Base-by-base conservation (phyloP, 2,797 vertebrate genomes). In the Ptychobarbus kaznakovi region DNA sequence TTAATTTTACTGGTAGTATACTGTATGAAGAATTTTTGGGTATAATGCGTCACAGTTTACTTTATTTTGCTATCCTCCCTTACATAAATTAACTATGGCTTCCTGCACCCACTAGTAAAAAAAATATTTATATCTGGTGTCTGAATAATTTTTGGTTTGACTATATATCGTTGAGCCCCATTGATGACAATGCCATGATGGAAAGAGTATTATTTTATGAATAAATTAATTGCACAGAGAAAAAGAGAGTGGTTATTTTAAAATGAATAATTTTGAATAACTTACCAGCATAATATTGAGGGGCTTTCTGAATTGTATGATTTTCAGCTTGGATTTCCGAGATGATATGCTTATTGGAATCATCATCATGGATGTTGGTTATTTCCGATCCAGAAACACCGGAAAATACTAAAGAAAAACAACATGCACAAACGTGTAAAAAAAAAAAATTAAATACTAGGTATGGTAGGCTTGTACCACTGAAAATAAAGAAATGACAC, bases 251-350 rank as follows among this genome's bases (percentile, higher is more conserved):
- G 1, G 9, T 42, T 35, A 49, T 18, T 79, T 44, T 35, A 5
- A 46, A 1, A 15, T 15, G 6, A 80, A 32, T 56, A 9, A 76
- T 53, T 63, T 4, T 1, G 22, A 35, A 35, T 16, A 46, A 12
- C 81, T 18, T 74, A 90, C 90, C 90, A 69, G 84, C 49, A 49
- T 84, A 89, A 72, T 58, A 79, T 16, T 58, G 77, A 25, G 53
- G 3, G 38, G 82, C 38, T 40, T 61, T 87, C 75, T 81, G 86
- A 69, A 66, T 79, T 28, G 42, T 22, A 3, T 63, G 53, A 22
- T 66, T 16, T 77, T 81, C 84, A 13, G 20, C 10, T 3, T 63
- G 74, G 51, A 61, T 44, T 66, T 82, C 80, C 38, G 40, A 15
- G 42, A 69, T 15, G n/a, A 42, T 13, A 12, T 10, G 51, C n/a